Evolutionary conservation across 1,140 invertebrate genomes (phyloP), one percentile per base, ranked within the genome.

Genomic region (Drosophila pandora): DNA sequence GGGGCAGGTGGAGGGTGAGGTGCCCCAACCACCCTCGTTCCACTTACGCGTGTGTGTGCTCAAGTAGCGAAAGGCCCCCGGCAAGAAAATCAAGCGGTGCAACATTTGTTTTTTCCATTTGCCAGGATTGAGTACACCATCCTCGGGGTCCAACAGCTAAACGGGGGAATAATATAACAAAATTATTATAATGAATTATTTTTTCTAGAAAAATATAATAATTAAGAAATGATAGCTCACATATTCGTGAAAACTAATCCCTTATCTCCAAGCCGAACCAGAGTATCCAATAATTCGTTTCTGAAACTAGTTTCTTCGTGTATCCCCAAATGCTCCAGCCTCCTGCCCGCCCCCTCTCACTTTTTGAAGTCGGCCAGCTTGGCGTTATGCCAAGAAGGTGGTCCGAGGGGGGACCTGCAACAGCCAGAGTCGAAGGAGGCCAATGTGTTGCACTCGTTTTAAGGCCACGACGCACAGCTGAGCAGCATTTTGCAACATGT

Each of bases 371-470:
- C 69, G 64, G 60, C 61, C 70, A 77, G 68, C 69, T 87, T 85
- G 81, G 81, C 81, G 73, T 63, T 87, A 53, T 83, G 80, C 80
- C 80, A 85, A 43, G 41, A 43, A 17, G 34, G 41, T 7, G 5
- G 13, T 5, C 3, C 34, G 3, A 21, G 41, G 41, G 41, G 41
- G 25, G 25, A 28, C 5, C 25, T 28, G 25, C 25, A 28, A 53
- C 9, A 17, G 6, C 60, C 37, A 52, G 48, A 54, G 37, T 57
- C 74, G 32, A 47, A 55, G 34, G 53, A 76, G 76, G 77, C 73
- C 74, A 81, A 87, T 85, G 81, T 85, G 81, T 74, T 85, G 81
- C 81, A 85, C 81, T 69, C 79, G 79, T 85, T 85, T 85, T 85
- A 78, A 85, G 81, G 82, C 81, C 81, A 85, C 55, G 55, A 64